Base-by-base conservation (phyloP, 2,113 vertebrate species). In the Bufo gargarizans region DNA sequence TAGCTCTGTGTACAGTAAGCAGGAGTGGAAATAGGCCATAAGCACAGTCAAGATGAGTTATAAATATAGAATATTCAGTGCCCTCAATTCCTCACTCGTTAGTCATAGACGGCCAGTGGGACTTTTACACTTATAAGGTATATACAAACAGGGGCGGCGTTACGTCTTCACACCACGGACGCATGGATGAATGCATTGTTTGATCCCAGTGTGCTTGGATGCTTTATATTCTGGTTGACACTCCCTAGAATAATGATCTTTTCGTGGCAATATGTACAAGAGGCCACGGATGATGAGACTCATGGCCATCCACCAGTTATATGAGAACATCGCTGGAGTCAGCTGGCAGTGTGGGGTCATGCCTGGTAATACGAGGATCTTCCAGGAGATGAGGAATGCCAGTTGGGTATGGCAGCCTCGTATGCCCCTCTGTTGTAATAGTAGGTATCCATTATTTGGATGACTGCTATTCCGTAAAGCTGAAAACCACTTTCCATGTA, bases 91-190 rank as follows among this genome's bases (percentile, higher is more conserved):
- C 94, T 91, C 89, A 92, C 94, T 92, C 90, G 94, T 97, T 96
- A 96, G 96, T 96, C 95, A 95, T 93, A 92, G 93, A 93, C 94
- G 93, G 93, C 94, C 95, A 95, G 93, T 91, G 94, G 92, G 93
- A 92, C 93, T 92, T 95, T 95, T 93, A 94, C 95, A 96, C 96
- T 96, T 97, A 97, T 97, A 97, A 96, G 96, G 96, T 95, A 96
- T 96, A 95, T 95, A 93, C 93, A 95, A 94, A 94, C 93, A 94
- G 93, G 93, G 93, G 92, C 92, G 92, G 89, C 8, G 45, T 16
- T 45, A 47, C 71, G 0, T 8, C 1, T 47, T 47, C 69, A 74
- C 71, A 76, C 72, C 49, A 76, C 45, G 20, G 72, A 49, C 43
- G 7, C 14, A 50, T 50, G 72, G 16, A 49, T 76, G 17, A 19